Base-by-base conservation (phyloP, 2,113 vertebrate species). In the Scatophagus argus region DNA sequence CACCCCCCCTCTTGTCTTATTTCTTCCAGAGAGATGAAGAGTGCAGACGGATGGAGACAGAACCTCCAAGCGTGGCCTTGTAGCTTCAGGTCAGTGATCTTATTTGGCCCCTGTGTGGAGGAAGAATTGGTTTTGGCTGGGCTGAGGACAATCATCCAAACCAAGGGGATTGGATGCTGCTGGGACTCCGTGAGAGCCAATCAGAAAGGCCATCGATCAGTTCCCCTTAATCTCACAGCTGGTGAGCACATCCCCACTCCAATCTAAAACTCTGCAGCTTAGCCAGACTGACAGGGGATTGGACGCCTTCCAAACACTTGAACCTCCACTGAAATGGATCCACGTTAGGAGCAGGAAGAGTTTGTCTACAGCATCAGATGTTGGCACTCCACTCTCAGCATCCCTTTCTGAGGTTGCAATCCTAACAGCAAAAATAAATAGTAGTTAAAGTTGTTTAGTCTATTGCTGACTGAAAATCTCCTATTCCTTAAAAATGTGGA, bases 121-220 rank as follows among this genome's bases (percentile, higher is more conserved):
- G 87, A 86, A 81, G 88, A 91, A 92, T 91, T 92, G 88, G 84
- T 92, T 93, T 91, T 83, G 88, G 88, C 85, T 80, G 60, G 21
- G 66, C 52, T 5, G 79, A 86, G 84, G 85, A 88, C 87, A 83
- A 78, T 74, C 87, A 72, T 67, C 78, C 23, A 23, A 81, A 86
- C 85, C 66, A 27, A 84, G 85, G 81, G 88, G 87, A 90, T 86
- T 84, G 89, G 89, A 92, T 79, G 83, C 88, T 81, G 83, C 80
- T 56, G 88, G 78, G 90, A 87, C 77, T 52, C 64, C 8, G 64
- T 12, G 55, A 81, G 88, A 86, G 71, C 92, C 90, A 91, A 92
- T 93, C 90, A 89, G 82, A 88, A 63, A 87, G 89, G 79, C 84
- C 92, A 92, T 93, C 88, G 89, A 93, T 92, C 90, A 91, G 87